These are phyloP conservation scores for Mustela nigripes DNA, from an alignment of 2,113 vertebrate species.

Conservation along the genomic window DNA sequence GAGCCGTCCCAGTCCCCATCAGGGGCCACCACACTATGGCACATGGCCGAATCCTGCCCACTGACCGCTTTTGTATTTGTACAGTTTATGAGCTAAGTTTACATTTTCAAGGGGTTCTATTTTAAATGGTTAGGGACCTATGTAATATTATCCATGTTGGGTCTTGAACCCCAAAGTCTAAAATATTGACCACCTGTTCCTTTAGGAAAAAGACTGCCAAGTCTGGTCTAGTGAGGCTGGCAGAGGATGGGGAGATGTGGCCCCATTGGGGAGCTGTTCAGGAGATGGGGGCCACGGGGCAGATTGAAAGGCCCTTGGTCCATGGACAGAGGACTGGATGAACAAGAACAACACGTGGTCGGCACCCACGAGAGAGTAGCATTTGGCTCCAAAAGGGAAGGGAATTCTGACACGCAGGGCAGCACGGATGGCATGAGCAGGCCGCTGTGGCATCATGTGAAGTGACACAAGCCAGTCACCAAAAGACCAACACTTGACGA, in stretches of 20 bases:
- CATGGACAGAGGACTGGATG: not conserved
- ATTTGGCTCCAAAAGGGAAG: not conserved
- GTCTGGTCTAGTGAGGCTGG: not conserved
- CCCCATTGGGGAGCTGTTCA: not conserved
- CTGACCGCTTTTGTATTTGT: not conserved
- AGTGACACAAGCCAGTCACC: not conserved
- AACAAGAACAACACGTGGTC: too few relatives aligned
- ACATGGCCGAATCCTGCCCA: not conserved
- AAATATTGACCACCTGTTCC: not conserved
- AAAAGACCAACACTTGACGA: not conserved
- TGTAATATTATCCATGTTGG: not conserved
- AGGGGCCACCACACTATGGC: not conserved
- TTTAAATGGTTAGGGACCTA: not conserved
- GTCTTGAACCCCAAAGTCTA: not conserved
- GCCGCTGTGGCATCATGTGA: not conserved
- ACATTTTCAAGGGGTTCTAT: not conserved
- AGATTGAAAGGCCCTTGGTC: not conserved
- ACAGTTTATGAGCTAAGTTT: not conserved
- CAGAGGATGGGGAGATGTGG: not conserved
- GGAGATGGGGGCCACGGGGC: not conserved
- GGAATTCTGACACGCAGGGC: not conserved
- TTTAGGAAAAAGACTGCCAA: not conserved
- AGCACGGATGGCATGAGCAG: not conserved
- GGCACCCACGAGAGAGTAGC: not conserved
- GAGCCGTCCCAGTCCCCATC: rapidly evolving